Conservation (phyloP, 2,797 vertebrate genomes). For the Micromesistius poutassou region DNA sequence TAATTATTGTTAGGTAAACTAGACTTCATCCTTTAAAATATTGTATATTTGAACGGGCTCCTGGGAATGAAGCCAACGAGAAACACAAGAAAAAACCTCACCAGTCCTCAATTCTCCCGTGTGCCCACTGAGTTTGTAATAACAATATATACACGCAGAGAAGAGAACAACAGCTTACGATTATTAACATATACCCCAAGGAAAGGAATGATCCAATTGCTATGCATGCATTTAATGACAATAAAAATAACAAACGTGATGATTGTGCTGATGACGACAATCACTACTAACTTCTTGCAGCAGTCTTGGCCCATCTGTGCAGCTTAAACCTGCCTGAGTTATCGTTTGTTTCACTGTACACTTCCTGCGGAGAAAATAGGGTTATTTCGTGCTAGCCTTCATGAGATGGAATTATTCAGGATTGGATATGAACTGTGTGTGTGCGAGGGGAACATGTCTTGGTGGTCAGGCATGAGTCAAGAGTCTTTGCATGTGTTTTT, state of each 20-base stretch:
- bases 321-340: background rate
- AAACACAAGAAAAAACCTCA: background rate
- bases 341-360: background rate
- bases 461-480: background rate
- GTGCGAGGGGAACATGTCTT: background rate
- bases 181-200: background rate
- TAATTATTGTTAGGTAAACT: background rate
- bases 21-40: background rate
- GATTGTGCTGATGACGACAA: background rate
- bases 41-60: background rate
- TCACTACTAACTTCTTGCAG: background rate
- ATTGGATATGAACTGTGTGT: background rate
- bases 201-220: background rate
- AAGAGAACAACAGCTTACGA: background rate
- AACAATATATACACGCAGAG: background rate
- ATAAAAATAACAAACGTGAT: background rate
- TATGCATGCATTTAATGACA: background rate
- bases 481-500: background rate
- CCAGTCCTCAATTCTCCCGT: background rate
- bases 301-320: background rate
- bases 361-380: background rate
- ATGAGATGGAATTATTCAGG: background rate
- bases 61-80: background rate
- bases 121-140: background rate
- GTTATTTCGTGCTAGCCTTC: background rate